Conservation (phyloP, 2,113 vertebrate genomes). For the Aegotheles bennettii region DNA sequence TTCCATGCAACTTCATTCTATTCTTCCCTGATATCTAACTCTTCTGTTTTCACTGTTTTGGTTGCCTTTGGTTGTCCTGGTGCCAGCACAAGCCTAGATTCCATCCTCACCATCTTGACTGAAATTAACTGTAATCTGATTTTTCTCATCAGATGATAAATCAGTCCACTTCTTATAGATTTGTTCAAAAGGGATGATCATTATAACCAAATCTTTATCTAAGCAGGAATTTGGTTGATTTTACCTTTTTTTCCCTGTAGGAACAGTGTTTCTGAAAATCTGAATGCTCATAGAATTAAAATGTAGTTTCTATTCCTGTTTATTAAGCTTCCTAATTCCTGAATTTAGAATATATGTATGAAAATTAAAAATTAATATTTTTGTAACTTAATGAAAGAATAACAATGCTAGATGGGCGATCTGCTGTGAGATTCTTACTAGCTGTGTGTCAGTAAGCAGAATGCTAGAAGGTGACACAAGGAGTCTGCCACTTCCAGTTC, state of each 20-base stretch:
- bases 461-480: neutral
- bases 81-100: neutral
- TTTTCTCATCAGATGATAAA: neutral
- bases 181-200: neutral
- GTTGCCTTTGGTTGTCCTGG: neutral
- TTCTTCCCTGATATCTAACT: neutral
- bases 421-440: neutral
- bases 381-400: neutral
- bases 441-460: neutral
- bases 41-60: neutral
- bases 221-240: neutral
- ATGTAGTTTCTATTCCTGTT: neutral
- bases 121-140: neutral
- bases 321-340: neutral
- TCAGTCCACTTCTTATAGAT: neutral
- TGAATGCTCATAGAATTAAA: neutral
- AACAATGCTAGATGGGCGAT: neutral
- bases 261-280: neutral
- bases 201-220: neutral
- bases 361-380: neutral
- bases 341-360: neutral
- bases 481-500: neutral
- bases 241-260: neutral
- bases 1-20: neutral
- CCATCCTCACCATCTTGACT: neutral